Evolutionary conservation across 2,113 vertebrate species (phyloP).

Genomic region (Hypomesus transpacificus): DNA sequence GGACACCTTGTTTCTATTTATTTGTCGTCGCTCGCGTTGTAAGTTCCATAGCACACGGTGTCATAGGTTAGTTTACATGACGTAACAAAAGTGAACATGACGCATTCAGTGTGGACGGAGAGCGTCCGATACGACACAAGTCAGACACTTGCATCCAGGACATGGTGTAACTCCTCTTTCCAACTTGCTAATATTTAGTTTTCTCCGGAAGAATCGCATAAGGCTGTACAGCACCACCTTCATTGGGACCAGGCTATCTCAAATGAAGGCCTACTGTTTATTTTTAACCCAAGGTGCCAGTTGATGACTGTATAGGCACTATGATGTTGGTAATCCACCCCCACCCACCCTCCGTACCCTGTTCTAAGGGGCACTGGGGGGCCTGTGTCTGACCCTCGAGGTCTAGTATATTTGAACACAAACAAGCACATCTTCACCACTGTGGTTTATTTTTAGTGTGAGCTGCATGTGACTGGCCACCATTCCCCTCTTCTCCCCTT

Average conservation of each 20-base stretch:
- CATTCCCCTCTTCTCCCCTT: slow-evolving; percentile 6
- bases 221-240: too few species aligned
- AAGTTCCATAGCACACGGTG: too few species aligned
- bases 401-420: slow-evolving; percentile 34
- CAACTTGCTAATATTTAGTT: too few species aligned
- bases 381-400: slow-evolving; percentile 10
- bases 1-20: too few species aligned
- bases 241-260: background rate
- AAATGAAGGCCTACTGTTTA: slow-evolving; percentile 1
- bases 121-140: too few species aligned
- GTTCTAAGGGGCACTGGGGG: background rate
- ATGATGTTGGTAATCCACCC: background rate
- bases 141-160: too few species aligned
- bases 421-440: slow-evolving; percentile 28
- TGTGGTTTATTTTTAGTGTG: slow-evolving; percentile 21
- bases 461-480: slow-evolving; percentile 24
- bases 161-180: too few species aligned
- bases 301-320: background rate
- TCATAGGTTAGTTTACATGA: too few species aligned
- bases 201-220: too few species aligned
- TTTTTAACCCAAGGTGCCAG: slow-evolving; percentile 20
- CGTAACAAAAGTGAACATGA: too few species aligned
- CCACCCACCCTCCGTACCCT: background rate
- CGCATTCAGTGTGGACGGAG: too few species aligned
- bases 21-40: too few species aligned